These are phyloP conservation scores for Zingel zingel DNA, from an alignment of 2,113 vertebrate genomes.

Conservation along the genomic window DNA sequence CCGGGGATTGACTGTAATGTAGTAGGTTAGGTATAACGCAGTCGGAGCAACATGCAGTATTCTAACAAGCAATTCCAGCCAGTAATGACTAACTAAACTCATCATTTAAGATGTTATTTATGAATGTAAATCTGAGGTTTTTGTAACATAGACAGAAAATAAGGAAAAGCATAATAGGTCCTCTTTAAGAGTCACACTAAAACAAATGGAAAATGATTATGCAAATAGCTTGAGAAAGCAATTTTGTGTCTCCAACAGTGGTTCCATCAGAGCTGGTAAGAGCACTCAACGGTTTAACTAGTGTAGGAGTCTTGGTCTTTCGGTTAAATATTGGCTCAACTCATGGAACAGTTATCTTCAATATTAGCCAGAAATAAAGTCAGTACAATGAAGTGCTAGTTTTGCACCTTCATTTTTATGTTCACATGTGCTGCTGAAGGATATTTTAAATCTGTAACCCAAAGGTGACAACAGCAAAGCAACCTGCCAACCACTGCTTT, in stretches of 20 bases:
- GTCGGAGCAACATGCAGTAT: slow-evolving; percentile 99
- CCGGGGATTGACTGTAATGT: no score
- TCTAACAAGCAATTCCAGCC: slow-evolving; percentile 99
- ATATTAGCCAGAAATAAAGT: slow-evolving; percentile 19
- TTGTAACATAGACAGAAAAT: no score
- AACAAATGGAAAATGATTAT: background rate
- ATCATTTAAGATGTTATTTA: slow-evolving; percentile 68
- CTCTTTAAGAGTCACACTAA: background rate
- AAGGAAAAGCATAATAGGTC: no score
- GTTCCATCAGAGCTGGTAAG: background rate
- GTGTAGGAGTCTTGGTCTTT: slow-evolving; percentile 1
- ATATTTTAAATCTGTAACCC: slow-evolving; percentile 45
- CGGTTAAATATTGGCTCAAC: slow-evolving; percentile 7
- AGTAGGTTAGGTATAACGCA: slow-evolving; percentile 55
- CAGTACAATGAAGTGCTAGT: slow-evolving; percentile 29
- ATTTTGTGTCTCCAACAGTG: background rate
- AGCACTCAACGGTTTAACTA: background rate
- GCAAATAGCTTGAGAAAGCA: background rate
- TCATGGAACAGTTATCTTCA: slow-evolving; percentile 1
- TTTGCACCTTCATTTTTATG: background rate
- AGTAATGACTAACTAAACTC: slow-evolving; percentile 97
- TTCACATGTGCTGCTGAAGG: slow-evolving; percentile 12
- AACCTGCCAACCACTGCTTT: slow-evolving; percentile 47
- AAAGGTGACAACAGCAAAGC: slow-evolving; percentile 56
- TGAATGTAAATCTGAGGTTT: no score